phyloP scores from a whole-genome alignment of 2,113 vertebrate genomes.

The Lethenteron camtschaticum region DNA sequence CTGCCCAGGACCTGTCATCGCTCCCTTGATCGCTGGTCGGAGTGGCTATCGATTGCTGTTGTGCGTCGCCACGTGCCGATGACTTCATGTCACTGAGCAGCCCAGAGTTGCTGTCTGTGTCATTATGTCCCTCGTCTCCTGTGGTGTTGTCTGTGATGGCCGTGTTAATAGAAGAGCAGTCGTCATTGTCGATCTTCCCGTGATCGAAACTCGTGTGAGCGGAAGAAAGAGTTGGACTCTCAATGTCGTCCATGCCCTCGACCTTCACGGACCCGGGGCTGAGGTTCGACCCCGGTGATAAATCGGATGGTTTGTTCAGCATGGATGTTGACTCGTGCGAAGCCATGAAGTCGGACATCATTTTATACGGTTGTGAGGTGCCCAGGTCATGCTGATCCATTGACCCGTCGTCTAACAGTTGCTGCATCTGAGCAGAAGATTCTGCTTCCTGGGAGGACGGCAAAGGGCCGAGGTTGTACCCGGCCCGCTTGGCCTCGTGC shows the following conservation, averaged over 20 bases:
- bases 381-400: neutral
- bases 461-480: slow-evolving; percentile 48
- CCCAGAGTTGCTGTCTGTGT: slow-evolving; percentile 63
- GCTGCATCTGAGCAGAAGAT: too few species aligned
- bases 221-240: slow-evolving; percentile 73
- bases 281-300: slow-evolving; percentile 65
- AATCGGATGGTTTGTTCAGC: slow-evolving; percentile 62
- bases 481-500: slow-evolving; percentile 93
- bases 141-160: slow-evolving; percentile 96
- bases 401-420: slow-evolving; percentile 30
- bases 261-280: slow-evolving; percentile 95
- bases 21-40: slow-evolving; percentile 32
- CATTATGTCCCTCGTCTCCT: slow-evolving; percentile 80
- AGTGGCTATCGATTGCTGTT: neutral
- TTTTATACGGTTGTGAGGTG: neutral
- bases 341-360: slow-evolving; percentile 26
- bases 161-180: slow-evolving; percentile 95
- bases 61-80: neutral
- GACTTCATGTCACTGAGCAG: slow-evolving; percentile 11
- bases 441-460: neutral
- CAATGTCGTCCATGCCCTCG: slow-evolving; percentile 86
- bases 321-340: slow-evolving; percentile 74
- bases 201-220: slow-evolving; percentile 82
- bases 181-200: slow-evolving; percentile 81
- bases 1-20: slow-evolving; percentile 88